These are phyloP conservation scores for Orchesella cincta DNA, from an alignment of 1,140 invertebrate genomes.

Conservation along the genomic window DNA sequence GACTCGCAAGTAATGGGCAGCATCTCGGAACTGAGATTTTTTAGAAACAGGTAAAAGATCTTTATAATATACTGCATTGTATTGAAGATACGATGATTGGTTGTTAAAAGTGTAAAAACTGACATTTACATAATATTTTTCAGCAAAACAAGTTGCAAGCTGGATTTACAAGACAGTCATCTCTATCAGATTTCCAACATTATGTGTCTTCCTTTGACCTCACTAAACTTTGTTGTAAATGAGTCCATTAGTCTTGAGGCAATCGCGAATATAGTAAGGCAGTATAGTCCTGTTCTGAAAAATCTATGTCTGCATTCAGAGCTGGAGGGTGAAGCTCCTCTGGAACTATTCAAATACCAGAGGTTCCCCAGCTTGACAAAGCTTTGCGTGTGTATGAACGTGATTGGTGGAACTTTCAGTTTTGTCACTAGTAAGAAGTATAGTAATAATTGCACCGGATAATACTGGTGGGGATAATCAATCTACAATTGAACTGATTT, in stretches of 20 bases:
- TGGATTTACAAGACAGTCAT: neutral
- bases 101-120: no score
- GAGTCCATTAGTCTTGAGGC: conserved; percentile 2
- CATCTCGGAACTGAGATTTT: neutral
- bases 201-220: neutral
- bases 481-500: no score
- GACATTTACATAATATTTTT: no score
- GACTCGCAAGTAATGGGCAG: neutral
- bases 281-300: conserved; percentile 7
- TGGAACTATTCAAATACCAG: conserved; percentile 29
- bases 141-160: neutral
- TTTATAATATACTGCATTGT: neutral
- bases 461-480: no score
- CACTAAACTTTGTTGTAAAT: neutral
- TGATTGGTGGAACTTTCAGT: conserved; percentile 18
- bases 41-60: neutral
- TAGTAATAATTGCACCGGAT: no score
- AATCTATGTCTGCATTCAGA: conserved; percentile 31
- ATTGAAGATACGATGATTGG: neutral
- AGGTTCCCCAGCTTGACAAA: conserved; percentile 25
- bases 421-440: no score
- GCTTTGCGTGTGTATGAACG: conserved; percentile 6
- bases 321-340: neutral
- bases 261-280: conserved; percentile 24
- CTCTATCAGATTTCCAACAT: neutral